Evolutionary conservation across 2,113 vertebrate species (phyloP).

Genomic region (Ceyx melanurus): DNA sequence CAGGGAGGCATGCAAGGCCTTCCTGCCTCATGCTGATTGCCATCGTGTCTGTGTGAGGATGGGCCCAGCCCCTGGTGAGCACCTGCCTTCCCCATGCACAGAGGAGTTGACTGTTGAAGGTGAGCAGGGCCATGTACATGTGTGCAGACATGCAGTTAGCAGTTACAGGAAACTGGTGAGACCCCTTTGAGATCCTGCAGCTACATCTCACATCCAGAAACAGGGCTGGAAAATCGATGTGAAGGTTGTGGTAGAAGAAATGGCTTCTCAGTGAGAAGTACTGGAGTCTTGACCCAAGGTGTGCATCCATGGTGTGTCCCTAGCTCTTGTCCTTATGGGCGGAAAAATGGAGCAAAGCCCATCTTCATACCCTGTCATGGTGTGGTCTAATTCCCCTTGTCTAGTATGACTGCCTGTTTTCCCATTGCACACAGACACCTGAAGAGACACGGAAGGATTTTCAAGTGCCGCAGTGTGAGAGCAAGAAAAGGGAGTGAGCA

Average conservation of each 20-base stretch:
- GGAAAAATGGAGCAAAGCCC: not conserved
- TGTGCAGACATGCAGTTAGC: not conserved
- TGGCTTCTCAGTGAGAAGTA: rapidly evolving
- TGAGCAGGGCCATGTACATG: not conserved
- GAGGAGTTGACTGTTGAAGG: not conserved
- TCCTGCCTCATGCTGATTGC: not conserved
- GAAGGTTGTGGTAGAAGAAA: not conserved
- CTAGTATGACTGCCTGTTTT: not conserved
- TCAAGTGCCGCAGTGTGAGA: not conserved
- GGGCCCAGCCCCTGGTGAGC: not conserved
- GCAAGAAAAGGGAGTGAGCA: not conserved
- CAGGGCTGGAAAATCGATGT: not conserved
- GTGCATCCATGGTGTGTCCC: not conserved
- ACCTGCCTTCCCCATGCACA: not conserved
- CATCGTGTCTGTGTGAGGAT: rapidly evolving
- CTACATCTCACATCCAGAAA: not conserved
- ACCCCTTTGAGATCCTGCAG: not conserved
- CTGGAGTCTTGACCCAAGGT: not conserved
- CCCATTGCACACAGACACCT: not conserved
- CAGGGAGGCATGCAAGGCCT: not conserved
- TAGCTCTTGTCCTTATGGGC: not conserved
- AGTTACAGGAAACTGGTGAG: not conserved
- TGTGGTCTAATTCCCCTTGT: not conserved
- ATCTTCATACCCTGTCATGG: not conserved
- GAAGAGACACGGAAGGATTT: not conserved